These are phyloP conservation scores for Philhelius pedissequus DNA, from an alignment of 2,888 invertebrate genomes.

Conservation along the genomic window DNA sequence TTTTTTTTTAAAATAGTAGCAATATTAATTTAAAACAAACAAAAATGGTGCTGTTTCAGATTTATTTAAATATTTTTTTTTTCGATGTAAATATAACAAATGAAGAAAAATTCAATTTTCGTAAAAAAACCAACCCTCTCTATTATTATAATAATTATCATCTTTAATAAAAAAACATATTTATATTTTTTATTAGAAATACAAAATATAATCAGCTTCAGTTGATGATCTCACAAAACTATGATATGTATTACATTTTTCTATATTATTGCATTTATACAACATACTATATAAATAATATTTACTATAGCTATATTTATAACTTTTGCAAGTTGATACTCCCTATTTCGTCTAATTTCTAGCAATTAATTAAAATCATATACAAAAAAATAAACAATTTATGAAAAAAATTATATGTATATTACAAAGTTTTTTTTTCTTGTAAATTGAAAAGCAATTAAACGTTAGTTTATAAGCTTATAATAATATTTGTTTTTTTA, in stretches of 20 bases:
- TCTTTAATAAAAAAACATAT: neutral
- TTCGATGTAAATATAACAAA: slow-evolving; percentile 14
- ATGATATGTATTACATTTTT: slow-evolving; percentile 24
- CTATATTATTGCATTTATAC: slow-evolving; percentile 29
- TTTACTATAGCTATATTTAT: slow-evolving; percentile 7
- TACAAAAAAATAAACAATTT: slow-evolving; percentile 20
- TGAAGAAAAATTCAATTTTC: neutral
- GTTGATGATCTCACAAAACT: slow-evolving; percentile 70
- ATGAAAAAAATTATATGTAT: slow-evolving; percentile 17
- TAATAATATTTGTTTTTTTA: neutral
- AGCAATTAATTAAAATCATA: slow-evolving; percentile 52
- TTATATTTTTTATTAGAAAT: neutral
- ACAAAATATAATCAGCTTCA: slow-evolving; percentile 69
- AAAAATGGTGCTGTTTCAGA: slow-evolving; percentile 67
- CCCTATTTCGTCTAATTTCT: slow-evolving; percentile 68
- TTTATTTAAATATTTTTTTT: slow-evolving; percentile 33
- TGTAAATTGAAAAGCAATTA: slow-evolving; percentile 36
- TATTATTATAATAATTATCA: neutral
- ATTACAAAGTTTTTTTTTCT: slow-evolving; percentile 23
- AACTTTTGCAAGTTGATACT: slow-evolving; percentile 51
- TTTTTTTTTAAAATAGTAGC: slow-evolving; percentile 12
- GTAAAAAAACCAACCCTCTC: neutral
- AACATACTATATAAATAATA: neutral
- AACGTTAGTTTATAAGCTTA: slow-evolving; percentile 33
- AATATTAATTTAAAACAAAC: slow-evolving; percentile 31